phyloP scores from a whole-genome alignment of 2,888 invertebrate species.

The Drosophila conformis region DNA sequence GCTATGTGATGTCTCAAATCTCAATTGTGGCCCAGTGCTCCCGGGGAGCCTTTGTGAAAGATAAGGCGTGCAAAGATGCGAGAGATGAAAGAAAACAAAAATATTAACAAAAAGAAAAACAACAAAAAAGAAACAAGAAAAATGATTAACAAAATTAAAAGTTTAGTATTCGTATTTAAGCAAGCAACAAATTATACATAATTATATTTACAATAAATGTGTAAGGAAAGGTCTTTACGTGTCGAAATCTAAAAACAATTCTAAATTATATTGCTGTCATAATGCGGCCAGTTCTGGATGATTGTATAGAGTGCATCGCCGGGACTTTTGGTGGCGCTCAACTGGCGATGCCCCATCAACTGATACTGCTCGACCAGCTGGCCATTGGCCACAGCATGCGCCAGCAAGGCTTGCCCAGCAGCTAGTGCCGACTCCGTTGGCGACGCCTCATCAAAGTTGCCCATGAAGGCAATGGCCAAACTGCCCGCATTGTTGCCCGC shows the following conservation, averaged over 20 bases:
- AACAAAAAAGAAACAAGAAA: constrained; percentile 44
- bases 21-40: constrained; percentile 74
- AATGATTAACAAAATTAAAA: constrained; percentile 76
- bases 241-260: constrained; percentile 59
- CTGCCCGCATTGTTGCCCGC: constrained; percentile 88
- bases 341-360: constrained; percentile 89
- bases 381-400: constrained; percentile 87
- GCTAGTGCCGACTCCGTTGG: constrained; percentile 87
- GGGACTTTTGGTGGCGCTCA: constrained; percentile 89
- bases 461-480: constrained; percentile 90
- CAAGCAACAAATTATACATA: constrained; percentile 81
- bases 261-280: constrained; percentile 46
- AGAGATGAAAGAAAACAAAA: constrained; percentile 57
- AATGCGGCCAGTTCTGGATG: constrained; percentile 89
- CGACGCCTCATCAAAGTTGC: constrained; percentile 87
- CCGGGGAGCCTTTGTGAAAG: constrained; percentile 59
- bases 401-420: constrained; percentile 87
- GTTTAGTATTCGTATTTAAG: constrained; percentile 79
- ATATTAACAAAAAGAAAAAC: constrained; percentile 16
- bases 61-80: constrained; percentile 41
- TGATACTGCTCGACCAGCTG: constrained; percentile 88
- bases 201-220: constrained; percentile 80
- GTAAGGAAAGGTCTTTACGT: constrained; percentile 76
- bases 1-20: constrained; percentile 79
- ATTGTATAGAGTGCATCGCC: constrained; percentile 88